These are phyloP conservation scores for Rhinogobius similis DNA, from an alignment of 2,113 vertebrate species.

Conservation along the genomic window DNA sequence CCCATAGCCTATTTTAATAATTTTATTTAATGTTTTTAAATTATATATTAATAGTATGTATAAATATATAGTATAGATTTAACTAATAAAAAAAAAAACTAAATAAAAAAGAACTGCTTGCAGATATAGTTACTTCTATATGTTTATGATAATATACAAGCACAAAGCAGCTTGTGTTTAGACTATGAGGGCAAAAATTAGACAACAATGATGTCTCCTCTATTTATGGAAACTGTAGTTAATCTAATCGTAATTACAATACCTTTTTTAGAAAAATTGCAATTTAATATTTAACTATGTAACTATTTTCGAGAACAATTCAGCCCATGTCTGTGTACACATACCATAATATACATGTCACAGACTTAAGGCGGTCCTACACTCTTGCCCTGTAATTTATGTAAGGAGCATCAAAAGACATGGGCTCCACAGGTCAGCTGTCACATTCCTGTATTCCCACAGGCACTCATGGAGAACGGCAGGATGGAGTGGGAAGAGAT, in stretches of 20 bases:
- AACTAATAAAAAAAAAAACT: too few relatives aligned
- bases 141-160: too few relatives aligned
- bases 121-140: too few relatives aligned
- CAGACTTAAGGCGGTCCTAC: conserved; percentile 49
- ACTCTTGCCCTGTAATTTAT: conserved; percentile 79
- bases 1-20: too few relatives aligned
- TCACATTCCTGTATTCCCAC: conserved; percentile 82
- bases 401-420: conserved; percentile 74
- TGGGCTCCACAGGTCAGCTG: conserved; percentile 79
- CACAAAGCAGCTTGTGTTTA: too few relatives aligned
- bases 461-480: conserved; percentile 77
- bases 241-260: background rate
- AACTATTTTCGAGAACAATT: background rate
- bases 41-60: too few relatives aligned
- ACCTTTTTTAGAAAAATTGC: background rate
- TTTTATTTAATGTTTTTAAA: too few relatives aligned
- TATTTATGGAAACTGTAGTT: too few relatives aligned
- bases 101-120: too few relatives aligned
- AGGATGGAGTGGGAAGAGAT: conserved; percentile 77
- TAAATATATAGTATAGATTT: too few relatives aligned
- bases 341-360: conserved; percentile 32
- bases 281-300: background rate
- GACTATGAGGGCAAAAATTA: too few relatives aligned
- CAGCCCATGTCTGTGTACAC: conserved; percentile 27
- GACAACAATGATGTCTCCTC: too few relatives aligned